Conservation (phyloP, 2,797 vertebrate species). For the Mycteria americana region DNA sequence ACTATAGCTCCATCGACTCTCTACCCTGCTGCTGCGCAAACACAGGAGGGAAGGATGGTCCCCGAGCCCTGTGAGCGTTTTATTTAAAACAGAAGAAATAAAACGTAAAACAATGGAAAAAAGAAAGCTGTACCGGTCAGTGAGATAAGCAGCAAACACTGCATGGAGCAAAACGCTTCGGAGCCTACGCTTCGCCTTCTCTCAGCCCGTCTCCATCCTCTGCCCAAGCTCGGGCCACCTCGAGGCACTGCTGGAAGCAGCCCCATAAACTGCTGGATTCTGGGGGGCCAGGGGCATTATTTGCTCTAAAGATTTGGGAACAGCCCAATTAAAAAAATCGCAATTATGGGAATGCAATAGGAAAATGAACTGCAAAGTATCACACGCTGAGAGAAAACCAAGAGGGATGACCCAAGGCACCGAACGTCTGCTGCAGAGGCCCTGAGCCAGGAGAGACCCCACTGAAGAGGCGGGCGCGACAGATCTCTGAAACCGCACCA, state of each 20-base stretch:
- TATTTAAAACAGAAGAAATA: neutral
- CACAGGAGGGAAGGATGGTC: neutral
- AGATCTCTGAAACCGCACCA: neutral
- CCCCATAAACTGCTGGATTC: neutral
- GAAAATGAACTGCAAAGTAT: neutral
- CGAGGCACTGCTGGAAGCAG: neutral
- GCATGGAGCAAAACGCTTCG: neutral
- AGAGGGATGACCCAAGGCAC: neutral
- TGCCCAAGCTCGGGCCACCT: neutral
- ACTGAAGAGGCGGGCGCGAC: neutral
- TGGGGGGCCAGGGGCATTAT: neutral
- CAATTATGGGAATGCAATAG: neutral
- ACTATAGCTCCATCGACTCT: neutral
- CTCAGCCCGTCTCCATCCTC: neutral
- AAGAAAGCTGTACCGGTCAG: neutral
- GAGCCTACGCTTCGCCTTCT: rapidly evolving
- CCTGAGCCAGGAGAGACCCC: neutral
- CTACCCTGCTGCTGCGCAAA: neutral
- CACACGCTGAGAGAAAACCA: neutral
- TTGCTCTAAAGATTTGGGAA: neutral
- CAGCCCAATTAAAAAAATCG: neutral
- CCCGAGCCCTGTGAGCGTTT: neutral
- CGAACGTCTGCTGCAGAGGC: neutral
- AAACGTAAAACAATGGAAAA: neutral
- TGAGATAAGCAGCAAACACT: neutral